Evolutionary conservation across 1,140 invertebrate genomes (phyloP).

Genomic region (Aphaenogaster floridana): DNA sequence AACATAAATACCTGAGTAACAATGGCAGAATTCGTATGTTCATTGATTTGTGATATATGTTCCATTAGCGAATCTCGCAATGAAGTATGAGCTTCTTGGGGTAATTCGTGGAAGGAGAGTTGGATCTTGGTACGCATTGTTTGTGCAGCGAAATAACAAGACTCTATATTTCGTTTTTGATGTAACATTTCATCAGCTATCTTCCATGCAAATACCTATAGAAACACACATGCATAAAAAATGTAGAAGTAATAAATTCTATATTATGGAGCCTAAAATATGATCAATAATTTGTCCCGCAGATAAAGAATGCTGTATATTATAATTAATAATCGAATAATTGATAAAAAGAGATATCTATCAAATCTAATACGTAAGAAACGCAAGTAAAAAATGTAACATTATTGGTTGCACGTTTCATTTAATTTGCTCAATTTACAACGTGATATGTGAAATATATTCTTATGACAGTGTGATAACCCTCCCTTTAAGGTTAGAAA

Average conservation of each 20-base stretch:
- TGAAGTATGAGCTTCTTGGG: slow-evolving; percentile 93
- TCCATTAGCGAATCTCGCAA: slow-evolving; percentile 96
- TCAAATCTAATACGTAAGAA: not conserved
- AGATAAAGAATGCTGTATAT: not conserved
- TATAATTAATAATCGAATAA: not conserved
- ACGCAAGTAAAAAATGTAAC: not conserved
- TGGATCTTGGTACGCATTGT: slow-evolving; percentile 99
- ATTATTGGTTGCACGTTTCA: not conserved
- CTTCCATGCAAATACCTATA: slow-evolving; percentile 96
- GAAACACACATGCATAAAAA: slow-evolving; percentile 35
- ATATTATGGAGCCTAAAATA: not conserved
- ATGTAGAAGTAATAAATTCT: not conserved
- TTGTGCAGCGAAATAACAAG: slow-evolving; percentile 99
- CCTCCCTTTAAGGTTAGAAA: slow-evolving; percentile 19
- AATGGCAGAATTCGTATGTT: slow-evolving; percentile 94
- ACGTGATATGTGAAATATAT: not conserved
- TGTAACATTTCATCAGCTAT: slow-evolving; percentile 97
- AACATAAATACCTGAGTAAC: slow-evolving; percentile 91
- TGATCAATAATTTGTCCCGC: not conserved
- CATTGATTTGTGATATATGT: slow-evolving; percentile 95
- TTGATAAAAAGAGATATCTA: not conserved
- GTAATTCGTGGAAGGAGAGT: slow-evolving; percentile 97
- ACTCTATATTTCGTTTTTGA: slow-evolving; percentile 94
- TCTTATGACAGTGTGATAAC: not conserved
- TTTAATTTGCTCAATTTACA: not conserved